Evolutionary conservation across 2,113 vertebrate genomes (phyloP), one percentile per base, ranked within the genome.

Genomic region (Collichthys lucidus): DNA sequence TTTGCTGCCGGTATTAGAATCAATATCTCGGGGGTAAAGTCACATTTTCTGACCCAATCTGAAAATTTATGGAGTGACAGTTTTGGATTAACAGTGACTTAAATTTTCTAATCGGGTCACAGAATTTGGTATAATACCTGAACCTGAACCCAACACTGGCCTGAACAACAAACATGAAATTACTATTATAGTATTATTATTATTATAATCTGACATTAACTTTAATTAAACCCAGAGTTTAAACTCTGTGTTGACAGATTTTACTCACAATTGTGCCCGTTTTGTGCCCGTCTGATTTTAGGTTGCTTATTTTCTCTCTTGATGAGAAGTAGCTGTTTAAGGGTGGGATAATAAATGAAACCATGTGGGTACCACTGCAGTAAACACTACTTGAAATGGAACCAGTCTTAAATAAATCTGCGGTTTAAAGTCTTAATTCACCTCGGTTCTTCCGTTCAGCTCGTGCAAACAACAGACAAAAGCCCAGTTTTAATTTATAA

Each of bases 401-500:
- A 2, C 24, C 17, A 44, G 46, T 26, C 26, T 26, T 1, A 1
- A 2, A 2, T 26, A 2, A 1, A 35, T 35, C 35, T 40, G 35
- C 7, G 35, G 35, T 40, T 11, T 29, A 0, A 17, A 44, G 8
- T 12, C n/a, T 44, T 12, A 12, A n/a, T 57, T 70, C 16, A 19
- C 0, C 15, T 1, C 4, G 1, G 24, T 42, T 24, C 35, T 44
- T 55, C 29, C 2, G 5, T 46, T 56, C 24, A 2, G 3, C 4
- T 35, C 1, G 2, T 26, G 17, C 12, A 49, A 75, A 31, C 8
- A 81, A 31, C 22, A 83, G 14, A 77, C 72, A 67, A 10, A 73
- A 17, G 22, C 40, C 47, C 8, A 3, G 7, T 24, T 64, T 80
- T 62, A 81, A 75, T 94, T 95, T 96, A 95, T 88, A 96, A 94